Conservation (phyloP, 2,797 vertebrate species). For the Thamnophis elegans region DNA sequence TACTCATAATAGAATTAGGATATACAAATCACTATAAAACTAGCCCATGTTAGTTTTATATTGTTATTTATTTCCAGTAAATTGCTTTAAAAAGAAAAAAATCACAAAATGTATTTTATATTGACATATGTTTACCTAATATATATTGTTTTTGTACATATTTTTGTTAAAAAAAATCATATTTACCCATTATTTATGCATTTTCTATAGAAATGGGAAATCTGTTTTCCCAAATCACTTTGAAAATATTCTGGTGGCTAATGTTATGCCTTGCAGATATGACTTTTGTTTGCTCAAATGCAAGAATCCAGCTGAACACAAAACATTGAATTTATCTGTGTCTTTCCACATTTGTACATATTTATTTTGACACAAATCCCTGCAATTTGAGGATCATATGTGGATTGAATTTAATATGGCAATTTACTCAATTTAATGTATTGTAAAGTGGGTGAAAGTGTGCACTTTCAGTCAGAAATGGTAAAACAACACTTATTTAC, state of each 20-base stretch:
- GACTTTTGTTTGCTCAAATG: not conserved
- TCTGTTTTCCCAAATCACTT: not conserved
- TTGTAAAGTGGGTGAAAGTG: not conserved
- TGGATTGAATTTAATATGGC: slow-evolving; percentile 15
- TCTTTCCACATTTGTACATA: slow-evolving; percentile 6
- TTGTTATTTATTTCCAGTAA: not conserved
- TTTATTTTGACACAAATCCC: slow-evolving; percentile 29
- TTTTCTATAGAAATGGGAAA: not conserved
- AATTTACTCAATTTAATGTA: slow-evolving; percentile 21
- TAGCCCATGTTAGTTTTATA: not conserved
- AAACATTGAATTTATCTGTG: not conserved
- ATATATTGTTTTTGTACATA: not conserved
- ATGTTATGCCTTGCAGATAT: slow-evolving; percentile 6
- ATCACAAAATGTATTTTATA: not conserved
- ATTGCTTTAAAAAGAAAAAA: not conserved
- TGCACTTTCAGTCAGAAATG: slow-evolving; percentile 8
- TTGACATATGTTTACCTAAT: not conserved
- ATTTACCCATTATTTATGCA: not conserved
- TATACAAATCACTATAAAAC: not conserved
- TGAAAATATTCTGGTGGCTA: not conserved
- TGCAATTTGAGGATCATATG: not conserved
- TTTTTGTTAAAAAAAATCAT: not conserved
- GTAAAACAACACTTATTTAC: not conserved
- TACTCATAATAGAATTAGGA: not conserved
- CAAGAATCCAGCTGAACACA: slow-evolving; percentile 19